These are phyloP conservation scores for Drosophila subobscura DNA, from an alignment of 1,140 invertebrate species.

Conservation along the genomic window DNA sequence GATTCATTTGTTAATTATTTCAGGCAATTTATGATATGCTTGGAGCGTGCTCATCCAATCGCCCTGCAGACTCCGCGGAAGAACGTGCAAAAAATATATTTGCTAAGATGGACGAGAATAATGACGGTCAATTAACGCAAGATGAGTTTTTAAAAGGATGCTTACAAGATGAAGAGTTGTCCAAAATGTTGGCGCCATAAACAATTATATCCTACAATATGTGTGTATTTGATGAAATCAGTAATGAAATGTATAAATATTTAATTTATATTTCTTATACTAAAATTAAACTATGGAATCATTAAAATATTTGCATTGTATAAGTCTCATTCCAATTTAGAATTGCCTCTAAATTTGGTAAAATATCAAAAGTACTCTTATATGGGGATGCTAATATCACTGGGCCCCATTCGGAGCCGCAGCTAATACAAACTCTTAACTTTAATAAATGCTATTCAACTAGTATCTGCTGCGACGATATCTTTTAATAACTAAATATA, in stretches of 20 bases:
- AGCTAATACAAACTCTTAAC: no score
- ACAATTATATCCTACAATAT: slow-evolving; percentile 82
- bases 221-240: slow-evolving; percentile 83
- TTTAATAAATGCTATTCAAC: no score
- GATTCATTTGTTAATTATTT: slow-evolving; percentile 51
- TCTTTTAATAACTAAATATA: no score
- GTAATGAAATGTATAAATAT: slow-evolving; percentile 83
- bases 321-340: slow-evolving; percentile 28
- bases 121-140: slow-evolving; percentile 98
- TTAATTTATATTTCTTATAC: slow-evolving; percentile 82
- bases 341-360: slow-evolving; percentile 5
- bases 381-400: no score
- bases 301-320: slow-evolving; percentile 54
- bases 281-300: slow-evolving; percentile 76
- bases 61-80: slow-evolving; percentile 95
- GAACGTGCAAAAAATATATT: slow-evolving; percentile 99
- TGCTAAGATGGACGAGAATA: slow-evolving; percentile 99
- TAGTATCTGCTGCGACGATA: no score
- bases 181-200: slow-evolving; percentile 97
- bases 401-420: no score
- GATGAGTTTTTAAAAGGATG: slow-evolving; percentile 99
- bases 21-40: slow-evolving; percentile 99
- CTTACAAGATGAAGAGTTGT: slow-evolving; percentile 98
- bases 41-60: slow-evolving; percentile 96
- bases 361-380: no score